phyloP scores from a whole-genome alignment of 1,140 invertebrate genomes.

The Aphaenogaster floridana region DNA sequence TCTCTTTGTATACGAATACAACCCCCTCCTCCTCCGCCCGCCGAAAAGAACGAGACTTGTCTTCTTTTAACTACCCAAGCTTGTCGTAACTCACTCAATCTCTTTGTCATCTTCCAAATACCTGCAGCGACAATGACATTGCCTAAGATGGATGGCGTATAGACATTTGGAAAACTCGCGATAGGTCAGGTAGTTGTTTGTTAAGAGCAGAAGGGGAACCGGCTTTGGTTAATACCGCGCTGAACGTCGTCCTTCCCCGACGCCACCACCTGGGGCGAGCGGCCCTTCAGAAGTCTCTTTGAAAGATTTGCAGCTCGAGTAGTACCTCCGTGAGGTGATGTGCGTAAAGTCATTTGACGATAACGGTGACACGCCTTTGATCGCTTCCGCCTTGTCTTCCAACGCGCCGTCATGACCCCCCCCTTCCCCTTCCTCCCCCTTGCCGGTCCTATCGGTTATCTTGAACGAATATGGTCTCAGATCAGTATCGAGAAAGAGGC shows the following conservation, averaged over 20 bases:
- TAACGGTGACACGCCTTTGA: conserved; percentile 78
- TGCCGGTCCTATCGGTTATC: conserved; percentile 38
- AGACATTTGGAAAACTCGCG: conserved; percentile 30
- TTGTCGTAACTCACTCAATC: neutral
- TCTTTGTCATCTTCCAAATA: neutral
- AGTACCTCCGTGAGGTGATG: conserved; percentile 62
- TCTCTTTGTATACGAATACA: neutral
- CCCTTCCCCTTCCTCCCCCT: neutral
- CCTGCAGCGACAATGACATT: neutral
- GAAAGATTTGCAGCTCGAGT: conserved; percentile 77
- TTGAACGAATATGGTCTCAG: conserved; percentile 15
- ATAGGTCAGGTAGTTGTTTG: conserved; percentile 49
- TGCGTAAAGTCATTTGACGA: conserved; percentile 77
- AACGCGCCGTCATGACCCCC: conserved; percentile 24
- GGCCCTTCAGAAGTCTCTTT: conserved; percentile 78
- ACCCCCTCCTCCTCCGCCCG: too few relatives aligned
- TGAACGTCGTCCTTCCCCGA: conserved; percentile 16
- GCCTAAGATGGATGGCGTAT: neutral
- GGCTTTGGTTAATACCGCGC: conserved; percentile 1
- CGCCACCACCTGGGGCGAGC: conserved; percentile 69
- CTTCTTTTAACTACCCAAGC: neutral
- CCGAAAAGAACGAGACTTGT: neutral
- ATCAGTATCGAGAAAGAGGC: neutral
- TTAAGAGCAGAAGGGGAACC: neutral
- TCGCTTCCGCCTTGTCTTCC: conserved; percentile 74